Conservation (phyloP, 2,113 vertebrate species). For the Anolis sagrei region DNA sequence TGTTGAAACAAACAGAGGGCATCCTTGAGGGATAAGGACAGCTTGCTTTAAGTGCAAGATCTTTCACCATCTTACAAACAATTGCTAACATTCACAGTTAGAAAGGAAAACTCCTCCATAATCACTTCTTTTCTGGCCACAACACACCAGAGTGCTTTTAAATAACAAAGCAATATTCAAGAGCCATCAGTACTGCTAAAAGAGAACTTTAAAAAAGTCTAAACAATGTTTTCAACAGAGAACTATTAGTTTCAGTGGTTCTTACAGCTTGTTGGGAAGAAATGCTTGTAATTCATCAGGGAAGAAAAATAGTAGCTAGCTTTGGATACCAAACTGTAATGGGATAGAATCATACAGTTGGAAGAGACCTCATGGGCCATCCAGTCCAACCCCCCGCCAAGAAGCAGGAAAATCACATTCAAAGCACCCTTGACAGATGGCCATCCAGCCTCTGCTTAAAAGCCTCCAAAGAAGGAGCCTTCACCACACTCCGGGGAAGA, state of each 20-base stretch:
- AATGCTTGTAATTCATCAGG: not conserved
- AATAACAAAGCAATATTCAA: not conserved
- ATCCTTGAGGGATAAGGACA: not conserved
- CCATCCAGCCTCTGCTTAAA: too few relatives aligned
- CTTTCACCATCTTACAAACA: not conserved
- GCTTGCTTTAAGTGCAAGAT: not conserved
- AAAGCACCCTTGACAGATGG: too few relatives aligned
- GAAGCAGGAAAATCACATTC: too few relatives aligned
- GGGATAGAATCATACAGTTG: too few relatives aligned
- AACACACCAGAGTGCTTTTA: too few relatives aligned
- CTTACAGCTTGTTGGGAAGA: not conserved
- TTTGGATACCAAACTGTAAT: not conserved
- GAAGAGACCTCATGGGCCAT: too few relatives aligned
- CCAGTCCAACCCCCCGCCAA: too few relatives aligned
- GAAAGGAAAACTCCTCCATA: not conserved
- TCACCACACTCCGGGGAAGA: too few relatives aligned
- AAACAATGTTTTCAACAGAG: not conserved
- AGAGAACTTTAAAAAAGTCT: not conserved
- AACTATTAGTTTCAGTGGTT: not conserved
- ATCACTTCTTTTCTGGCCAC: not conserved
- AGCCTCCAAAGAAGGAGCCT: too few relatives aligned
- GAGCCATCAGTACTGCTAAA: not conserved
- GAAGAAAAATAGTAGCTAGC: not conserved
- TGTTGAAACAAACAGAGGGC: not conserved
- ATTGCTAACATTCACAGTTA: not conserved